Base-by-base conservation (phyloP, 2,797 vertebrate species). In the Protosalanx chinensis region DNA sequence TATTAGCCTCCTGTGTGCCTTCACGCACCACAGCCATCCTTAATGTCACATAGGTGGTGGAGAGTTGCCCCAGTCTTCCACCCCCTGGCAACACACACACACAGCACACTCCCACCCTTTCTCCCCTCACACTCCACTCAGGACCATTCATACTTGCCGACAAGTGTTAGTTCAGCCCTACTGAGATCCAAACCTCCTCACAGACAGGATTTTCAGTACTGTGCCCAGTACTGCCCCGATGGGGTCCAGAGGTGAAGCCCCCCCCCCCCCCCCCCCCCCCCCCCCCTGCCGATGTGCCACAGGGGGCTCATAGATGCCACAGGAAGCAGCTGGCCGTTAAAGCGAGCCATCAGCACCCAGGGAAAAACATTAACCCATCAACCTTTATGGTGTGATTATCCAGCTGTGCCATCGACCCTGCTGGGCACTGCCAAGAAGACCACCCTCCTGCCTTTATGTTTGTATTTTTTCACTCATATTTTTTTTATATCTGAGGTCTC, bases 321-420 rank as follows among this genome's bases (percentile, higher is more conserved):
- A n/a, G 18, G n/a, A 33, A 41, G 63, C 63, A 64, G 35, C 63
- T 64, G 35, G 16, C 7, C 37, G 35, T 53, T 29, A 3, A 33
- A 41, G 27, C 62, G 30, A 32, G 73, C 67, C 49, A 76, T 76
- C 75, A 72, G 63, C 71, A 64, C 73, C 65, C 57, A 64, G 71
- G 75, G 76, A 78, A 1, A 53, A 68, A 65, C 61, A 76, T 81
- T 78, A 78, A 53, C 72, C 71, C 29, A 67, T 23, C 77, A 78
- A 82, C 81, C 78, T 82, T 74, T 80, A 63, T 57, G 30, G 51
- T 69, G 32, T 72, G 62, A 80, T 76, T 76, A 76, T 65, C 61
- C 68, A 71, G 72, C 70, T 72, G 72, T 68, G n/a, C 41, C 78
- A 10, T 37, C 32, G 63, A 64, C 12, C 63, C 64, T 18, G 49